phyloP scores from a whole-genome alignment of 2,113 vertebrate species.

The Mungos mungo region DNA sequence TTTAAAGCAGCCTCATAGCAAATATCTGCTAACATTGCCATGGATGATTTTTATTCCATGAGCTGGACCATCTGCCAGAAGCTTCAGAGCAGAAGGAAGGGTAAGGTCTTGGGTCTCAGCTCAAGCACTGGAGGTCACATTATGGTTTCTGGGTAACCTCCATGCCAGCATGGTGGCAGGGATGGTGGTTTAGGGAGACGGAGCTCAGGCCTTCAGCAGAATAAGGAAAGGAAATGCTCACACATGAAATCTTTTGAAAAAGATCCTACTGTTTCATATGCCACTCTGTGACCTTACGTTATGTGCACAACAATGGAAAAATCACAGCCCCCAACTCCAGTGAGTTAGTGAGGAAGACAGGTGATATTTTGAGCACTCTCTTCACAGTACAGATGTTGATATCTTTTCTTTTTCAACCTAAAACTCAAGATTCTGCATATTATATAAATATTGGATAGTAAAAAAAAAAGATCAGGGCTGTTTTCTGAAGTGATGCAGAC shows the following conservation, averaged over 20 bases:
- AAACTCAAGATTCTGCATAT: conserved; percentile 19
- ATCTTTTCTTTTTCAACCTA: background rate
- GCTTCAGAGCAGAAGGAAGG: background rate
- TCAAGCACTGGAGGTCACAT: background rate
- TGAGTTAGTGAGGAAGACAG: background rate
- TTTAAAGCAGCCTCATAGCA: background rate
- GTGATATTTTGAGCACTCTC: background rate
- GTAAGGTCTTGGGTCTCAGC: background rate
- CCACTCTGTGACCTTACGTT: background rate
- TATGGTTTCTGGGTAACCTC: background rate
- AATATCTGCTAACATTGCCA: background rate
- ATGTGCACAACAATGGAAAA: background rate
- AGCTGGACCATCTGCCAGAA: background rate
- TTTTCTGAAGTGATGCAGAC: conserved; percentile 38
- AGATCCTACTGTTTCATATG: background rate
- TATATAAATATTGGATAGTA: background rate
- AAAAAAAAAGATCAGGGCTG: background rate
- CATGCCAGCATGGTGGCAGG: background rate
- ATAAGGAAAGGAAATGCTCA: background rate
- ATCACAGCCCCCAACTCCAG: background rate
- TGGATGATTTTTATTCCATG: background rate
- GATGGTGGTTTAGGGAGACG: background rate
- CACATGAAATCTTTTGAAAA: background rate
- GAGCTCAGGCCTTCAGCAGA: background rate
- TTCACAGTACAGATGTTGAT: background rate